These are phyloP conservation scores for Gavia stellata DNA, from an alignment of 2,113 vertebrate species.

Conservation along the genomic window DNA sequence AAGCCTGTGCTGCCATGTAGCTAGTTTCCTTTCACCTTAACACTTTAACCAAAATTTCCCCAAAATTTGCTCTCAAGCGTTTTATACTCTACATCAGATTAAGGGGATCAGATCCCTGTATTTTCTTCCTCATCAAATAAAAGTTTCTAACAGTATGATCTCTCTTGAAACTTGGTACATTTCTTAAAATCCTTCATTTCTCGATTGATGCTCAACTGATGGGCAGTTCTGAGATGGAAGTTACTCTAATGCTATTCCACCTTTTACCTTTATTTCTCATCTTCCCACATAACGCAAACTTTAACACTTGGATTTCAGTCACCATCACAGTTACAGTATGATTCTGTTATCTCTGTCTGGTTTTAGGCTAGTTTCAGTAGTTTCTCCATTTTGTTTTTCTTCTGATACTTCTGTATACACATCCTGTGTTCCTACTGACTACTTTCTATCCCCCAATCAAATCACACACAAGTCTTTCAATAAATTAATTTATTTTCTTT, in stretches of 20 bases:
- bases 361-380: background rate
- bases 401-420: background rate
- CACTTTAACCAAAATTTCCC: background rate
- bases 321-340: background rate
- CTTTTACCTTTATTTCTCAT: background rate
- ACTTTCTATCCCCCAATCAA: background rate
- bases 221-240: background rate
- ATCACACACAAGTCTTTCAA: background rate
- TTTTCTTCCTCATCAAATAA: background rate
- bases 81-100: background rate
- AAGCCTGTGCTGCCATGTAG: background rate
- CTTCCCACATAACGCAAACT: background rate
- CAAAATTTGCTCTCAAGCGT: background rate
- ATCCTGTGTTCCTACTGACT: background rate
- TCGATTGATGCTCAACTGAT: background rate
- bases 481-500: background rate
- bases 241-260: background rate
- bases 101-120: background rate
- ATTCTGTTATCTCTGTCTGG: background rate
- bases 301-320: background rate
- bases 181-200: background rate
- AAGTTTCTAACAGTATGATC: background rate
- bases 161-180: background rate
- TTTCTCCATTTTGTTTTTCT: background rate
- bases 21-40: background rate